These are phyloP conservation scores for Rhopalosiphum nymphaeae DNA, from an alignment of 2,888 invertebrate species.

Conservation along the genomic window DNA sequence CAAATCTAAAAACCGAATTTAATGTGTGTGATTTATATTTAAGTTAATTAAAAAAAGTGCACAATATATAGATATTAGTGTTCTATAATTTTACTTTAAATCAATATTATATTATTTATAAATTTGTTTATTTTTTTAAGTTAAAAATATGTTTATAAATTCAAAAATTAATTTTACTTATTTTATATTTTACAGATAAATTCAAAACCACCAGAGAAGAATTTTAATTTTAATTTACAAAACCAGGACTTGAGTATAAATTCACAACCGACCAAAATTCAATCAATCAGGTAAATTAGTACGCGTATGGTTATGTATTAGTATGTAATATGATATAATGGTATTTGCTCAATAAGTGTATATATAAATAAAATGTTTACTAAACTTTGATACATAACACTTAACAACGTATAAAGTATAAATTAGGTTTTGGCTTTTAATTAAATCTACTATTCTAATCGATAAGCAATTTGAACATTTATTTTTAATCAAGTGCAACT, in stretches of 20 bases:
- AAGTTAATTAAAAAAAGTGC: background rate
- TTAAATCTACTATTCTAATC: background rate
- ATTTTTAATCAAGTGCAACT: background rate
- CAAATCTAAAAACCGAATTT: background rate
- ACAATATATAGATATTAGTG: background rate
- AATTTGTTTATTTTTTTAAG: background rate
- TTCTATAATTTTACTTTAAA: background rate
- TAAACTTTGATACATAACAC: background rate
- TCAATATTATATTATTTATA: background rate
- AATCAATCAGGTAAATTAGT: slow-evolving; percentile 35
- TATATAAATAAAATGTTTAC: background rate
- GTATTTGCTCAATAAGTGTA: background rate
- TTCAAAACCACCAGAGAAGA: background rate
- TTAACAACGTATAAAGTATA: background rate
- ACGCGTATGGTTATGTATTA: background rate
- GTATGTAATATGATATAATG: too few species aligned
- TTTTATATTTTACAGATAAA: slow-evolving; percentile 34
- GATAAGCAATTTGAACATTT: background rate
- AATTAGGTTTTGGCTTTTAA: background rate
- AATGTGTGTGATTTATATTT: background rate
- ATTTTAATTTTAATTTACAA: background rate
- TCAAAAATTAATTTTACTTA: background rate
- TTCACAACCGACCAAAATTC: background rate
- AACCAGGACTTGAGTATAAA: background rate
- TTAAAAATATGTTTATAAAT: background rate